phyloP scores from a whole-genome alignment of 2,888 invertebrate genomes.

The Thalpophila matura region DNA sequence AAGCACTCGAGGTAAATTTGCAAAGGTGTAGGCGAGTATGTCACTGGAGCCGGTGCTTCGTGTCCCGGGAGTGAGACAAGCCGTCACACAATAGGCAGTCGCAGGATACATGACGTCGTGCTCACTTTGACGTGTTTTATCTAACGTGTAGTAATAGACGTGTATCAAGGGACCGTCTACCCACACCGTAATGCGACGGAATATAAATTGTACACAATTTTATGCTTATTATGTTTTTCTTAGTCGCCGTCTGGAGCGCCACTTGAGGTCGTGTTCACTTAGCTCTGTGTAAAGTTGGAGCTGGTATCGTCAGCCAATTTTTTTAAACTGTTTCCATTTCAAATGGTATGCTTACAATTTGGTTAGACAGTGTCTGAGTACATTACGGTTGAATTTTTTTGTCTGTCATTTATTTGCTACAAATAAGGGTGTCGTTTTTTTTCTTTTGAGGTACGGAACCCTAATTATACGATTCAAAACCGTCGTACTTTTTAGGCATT shows the following conservation, averaged over 20 bases:
- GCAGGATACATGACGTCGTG: slow-evolving; percentile 44
- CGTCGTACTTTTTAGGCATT: neutral
- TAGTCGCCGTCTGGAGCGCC: slow-evolving; percentile 22
- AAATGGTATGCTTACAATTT: neutral
- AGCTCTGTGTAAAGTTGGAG: neutral
- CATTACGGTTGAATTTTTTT: neutral
- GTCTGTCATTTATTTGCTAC: no score
- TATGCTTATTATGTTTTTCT: slow-evolving; percentile 31
- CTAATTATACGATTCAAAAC: neutral
- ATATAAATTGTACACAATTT: slow-evolving; percentile 27
- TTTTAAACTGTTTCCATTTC: no score
- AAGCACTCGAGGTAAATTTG: slow-evolving; percentile 47
- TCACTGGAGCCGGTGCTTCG: slow-evolving; percentile 51
- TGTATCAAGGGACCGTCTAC: slow-evolving; percentile 25
- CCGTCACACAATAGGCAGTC: slow-evolving; percentile 44
- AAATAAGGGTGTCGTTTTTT: no score
- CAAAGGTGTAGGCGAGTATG: slow-evolving; percentile 59
- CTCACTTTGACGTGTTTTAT: slow-evolving; percentile 56
- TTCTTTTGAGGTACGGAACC: no score
- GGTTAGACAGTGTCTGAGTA: neutral
- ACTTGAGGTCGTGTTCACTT: slow-evolving; percentile 13
- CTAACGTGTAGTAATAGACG: slow-evolving; percentile 39
- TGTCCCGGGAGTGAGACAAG: slow-evolving; percentile 50
- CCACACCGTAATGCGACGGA: slow-evolving; percentile 4
- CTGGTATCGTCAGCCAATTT: neutral